Conservation (phyloP, 2,113 vertebrate genomes). For the Verasper variegatus region DNA sequence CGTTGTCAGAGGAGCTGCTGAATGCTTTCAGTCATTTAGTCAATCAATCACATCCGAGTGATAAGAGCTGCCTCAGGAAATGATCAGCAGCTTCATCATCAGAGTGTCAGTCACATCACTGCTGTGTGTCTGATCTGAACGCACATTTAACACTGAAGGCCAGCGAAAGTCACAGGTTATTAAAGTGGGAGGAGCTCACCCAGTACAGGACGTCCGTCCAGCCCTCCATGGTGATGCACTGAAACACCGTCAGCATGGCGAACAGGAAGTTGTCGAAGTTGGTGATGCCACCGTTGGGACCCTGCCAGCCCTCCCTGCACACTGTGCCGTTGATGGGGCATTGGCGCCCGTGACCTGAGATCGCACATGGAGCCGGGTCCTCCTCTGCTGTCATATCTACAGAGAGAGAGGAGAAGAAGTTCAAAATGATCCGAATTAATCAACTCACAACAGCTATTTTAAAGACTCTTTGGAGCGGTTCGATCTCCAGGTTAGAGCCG, state of each 20-base stretch:
- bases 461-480: too few relatives aligned
- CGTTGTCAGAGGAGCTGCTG: conserved; percentile 31
- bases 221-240: conserved; percentile 99
- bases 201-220: conserved; percentile 99
- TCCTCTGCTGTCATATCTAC: conserved; percentile 91
- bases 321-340: conserved; percentile 92
- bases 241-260: conserved; percentile 99
- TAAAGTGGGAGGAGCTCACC: conserved; percentile 80
- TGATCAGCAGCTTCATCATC: conserved; percentile 64
- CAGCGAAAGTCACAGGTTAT: conserved; percentile 43
- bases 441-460: background rate
- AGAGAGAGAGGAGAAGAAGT: background rate
- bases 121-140: conserved; percentile 43
- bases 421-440: background rate
- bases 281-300: conserved; percentile 97
- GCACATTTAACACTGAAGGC: conserved; percentile 34
- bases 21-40: conserved; percentile 52
- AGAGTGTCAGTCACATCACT: conserved; percentile 56
- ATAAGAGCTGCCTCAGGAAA: conserved; percentile 50
- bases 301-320: conserved; percentile 96
- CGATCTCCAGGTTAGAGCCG: too few relatives aligned
- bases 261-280: conserved; percentile 99
- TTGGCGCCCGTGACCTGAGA: conserved; percentile 95
- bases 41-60: conserved; percentile 60
- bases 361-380: conserved; percentile 95